Conservation (phyloP, 2,113 vertebrate species). For the Pachypanchax playfairii region DNA sequence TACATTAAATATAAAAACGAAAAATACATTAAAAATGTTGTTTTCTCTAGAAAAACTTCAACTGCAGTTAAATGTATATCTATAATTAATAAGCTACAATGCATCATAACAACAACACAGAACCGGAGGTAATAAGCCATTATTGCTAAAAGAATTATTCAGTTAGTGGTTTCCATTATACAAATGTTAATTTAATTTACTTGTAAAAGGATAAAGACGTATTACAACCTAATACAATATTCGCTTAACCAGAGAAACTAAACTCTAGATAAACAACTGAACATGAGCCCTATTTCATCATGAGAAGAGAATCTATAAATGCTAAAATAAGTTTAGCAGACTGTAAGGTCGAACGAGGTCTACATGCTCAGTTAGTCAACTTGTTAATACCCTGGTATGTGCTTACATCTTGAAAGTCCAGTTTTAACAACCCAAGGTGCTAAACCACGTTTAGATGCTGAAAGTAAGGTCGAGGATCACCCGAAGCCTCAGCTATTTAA, state of each 20-base stretch:
- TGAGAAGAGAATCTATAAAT: not conserved
- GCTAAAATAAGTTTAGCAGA: not conserved
- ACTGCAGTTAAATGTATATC: not conserved
- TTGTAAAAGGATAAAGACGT: not conserved
- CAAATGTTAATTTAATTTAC: constrained; percentile 13
- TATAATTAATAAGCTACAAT: constrained; percentile 7
- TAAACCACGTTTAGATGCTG: constrained; percentile 45
- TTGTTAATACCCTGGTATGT: constrained; percentile 46
- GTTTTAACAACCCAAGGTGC: constrained; percentile 61
- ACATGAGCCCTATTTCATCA: not conserved
- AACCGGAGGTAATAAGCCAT: constrained; percentile 17
- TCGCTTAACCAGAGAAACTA: not conserved
- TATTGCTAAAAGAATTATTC: constrained; percentile 7
- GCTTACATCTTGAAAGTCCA: constrained; percentile 54
- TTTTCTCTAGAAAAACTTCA: not conserved
- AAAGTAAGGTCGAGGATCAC: constrained; percentile 50
- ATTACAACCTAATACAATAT: not conserved
- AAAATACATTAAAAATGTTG: not conserved
- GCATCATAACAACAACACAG: not conserved
- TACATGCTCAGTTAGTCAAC: constrained; percentile 16
- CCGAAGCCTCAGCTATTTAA: constrained; percentile 58
- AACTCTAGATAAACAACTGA: not conserved
- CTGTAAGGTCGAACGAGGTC: not conserved
- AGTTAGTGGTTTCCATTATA: constrained; percentile 3
- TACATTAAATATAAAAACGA: too few species aligned